Evolutionary conservation across 2,888 invertebrate species (phyloP).

Genomic region (Morpho helenor): DNA sequence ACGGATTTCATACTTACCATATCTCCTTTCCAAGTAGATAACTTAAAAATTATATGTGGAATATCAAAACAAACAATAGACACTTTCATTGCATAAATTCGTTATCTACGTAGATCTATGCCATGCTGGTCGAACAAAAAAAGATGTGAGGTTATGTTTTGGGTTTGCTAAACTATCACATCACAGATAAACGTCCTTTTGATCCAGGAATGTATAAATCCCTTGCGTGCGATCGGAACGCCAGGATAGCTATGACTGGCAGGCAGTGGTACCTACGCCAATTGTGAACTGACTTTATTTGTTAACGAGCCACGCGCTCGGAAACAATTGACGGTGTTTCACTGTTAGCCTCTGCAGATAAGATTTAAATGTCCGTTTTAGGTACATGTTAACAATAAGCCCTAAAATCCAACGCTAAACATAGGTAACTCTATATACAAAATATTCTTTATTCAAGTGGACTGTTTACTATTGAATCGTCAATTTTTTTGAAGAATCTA

Average conservation of each 20-base stretch:
- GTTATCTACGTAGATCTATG: constrained; percentile 10
- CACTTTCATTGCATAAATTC: constrained; percentile 11
- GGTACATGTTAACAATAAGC: constrained; percentile 18
- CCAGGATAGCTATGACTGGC: constrained; percentile 68
- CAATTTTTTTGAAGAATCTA: too few species aligned
- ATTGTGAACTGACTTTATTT: constrained; percentile 74
- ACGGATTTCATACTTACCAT: constrained; percentile 25
- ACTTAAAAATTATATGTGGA: constrained; percentile 12
- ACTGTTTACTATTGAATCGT: too few species aligned
- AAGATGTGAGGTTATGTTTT: constrained; percentile 2
- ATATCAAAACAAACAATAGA: constrained; percentile 20
- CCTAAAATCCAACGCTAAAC: neutral
- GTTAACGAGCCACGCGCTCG: constrained; percentile 75
- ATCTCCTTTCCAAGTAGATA: constrained; percentile 11
- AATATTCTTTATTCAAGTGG: too few species aligned
- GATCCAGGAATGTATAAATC: constrained; percentile 29
- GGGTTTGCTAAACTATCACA: constrained; percentile 12
- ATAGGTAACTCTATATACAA: neutral
- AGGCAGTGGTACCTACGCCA: constrained; percentile 63
- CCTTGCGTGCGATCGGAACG: constrained; percentile 57
- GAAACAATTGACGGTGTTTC: constrained; percentile 71
- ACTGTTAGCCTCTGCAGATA: constrained; percentile 61
- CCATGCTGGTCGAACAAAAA: neutral
- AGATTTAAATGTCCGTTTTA: constrained; percentile 60
- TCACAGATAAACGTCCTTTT: constrained; percentile 7